These are phyloP conservation scores for Carassius gibelio DNA, from an alignment of 2,113 vertebrate genomes.

Conservation along the genomic window DNA sequence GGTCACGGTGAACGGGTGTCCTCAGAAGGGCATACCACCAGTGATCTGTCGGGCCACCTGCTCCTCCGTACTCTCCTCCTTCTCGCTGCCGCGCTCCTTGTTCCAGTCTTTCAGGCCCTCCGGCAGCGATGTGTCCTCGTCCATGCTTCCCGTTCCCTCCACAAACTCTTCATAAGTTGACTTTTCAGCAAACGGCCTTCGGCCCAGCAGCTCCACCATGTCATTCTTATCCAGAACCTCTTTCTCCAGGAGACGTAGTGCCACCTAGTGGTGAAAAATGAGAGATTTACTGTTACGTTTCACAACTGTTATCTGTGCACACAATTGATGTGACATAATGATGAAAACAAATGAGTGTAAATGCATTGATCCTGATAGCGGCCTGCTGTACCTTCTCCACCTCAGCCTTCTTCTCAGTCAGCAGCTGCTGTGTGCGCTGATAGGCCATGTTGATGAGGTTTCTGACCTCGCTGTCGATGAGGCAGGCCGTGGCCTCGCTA, in stretches of 20 bases:
- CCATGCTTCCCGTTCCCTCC: slow-evolving; percentile 91
- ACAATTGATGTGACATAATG: not conserved
- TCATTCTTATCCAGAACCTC: slow-evolving; percentile 95
- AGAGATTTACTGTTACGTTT: not conserved
- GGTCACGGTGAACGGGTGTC: not conserved
- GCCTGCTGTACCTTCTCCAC: slow-evolving; percentile 87
- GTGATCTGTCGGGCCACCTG: slow-evolving; percentile 81
- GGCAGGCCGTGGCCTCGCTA: slow-evolving; percentile 91
- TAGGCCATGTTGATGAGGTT: slow-evolving; percentile 85
- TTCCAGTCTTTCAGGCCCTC: slow-evolving; percentile 98
- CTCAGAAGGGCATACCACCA: slow-evolving; percentile 82
- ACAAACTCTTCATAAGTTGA: slow-evolving; percentile 97
- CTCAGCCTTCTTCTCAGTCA: slow-evolving; percentile 84
- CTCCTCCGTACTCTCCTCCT: slow-evolving; percentile 80
- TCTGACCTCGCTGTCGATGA: slow-evolving; percentile 92
- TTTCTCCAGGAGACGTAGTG: slow-evolving; percentile 89
- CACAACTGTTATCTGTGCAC: not conserved
- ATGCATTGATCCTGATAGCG: not conserved
- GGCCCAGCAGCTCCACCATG: slow-evolving; percentile 91
- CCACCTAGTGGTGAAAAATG: slow-evolving; percentile 78
- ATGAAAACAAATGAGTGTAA: not conserved
- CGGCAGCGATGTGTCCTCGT: slow-evolving; percentile 92
- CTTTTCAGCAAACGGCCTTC: slow-evolving; percentile 90
- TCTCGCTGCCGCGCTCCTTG: slow-evolving; percentile 81
- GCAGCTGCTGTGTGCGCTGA: slow-evolving; percentile 80